Percentiles rank a stretch among this genome's conserved stretches.
Evolutionary conservation across 2,113 vertebrate genomes (phyloP).

Genomic region (Gavia stellata): DNA sequence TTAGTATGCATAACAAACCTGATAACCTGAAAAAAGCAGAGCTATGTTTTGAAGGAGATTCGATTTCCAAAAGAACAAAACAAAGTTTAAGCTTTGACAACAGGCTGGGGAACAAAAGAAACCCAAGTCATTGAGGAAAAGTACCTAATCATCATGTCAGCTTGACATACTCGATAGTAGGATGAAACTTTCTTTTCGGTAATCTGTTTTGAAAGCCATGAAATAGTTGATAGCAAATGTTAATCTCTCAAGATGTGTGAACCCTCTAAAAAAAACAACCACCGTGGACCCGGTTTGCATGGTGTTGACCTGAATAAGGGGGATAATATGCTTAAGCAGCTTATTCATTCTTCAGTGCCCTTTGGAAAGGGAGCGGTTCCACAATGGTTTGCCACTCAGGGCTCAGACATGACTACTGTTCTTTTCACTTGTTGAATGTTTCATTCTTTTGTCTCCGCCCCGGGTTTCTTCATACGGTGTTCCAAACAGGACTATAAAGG

Average conservation of each 20-base stretch:
- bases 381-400: constrained; percentile 47
- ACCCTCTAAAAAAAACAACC: background rate
- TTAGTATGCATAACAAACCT: background rate
- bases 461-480: constrained; percentile 5
- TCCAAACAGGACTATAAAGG: constrained; percentile 27
- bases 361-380: background rate
- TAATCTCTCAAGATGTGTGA: constrained; percentile 59
- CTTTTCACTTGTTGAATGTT: constrained; percentile 55
- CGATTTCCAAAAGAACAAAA: constrained; percentile 11
- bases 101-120: constrained; percentile 37
- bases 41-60: background rate
- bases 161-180: background rate
- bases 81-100: constrained; percentile 20
- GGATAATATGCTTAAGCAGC: constrained; percentile 58
- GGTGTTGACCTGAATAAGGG: constrained; percentile 61
- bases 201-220: constrained; percentile 55
- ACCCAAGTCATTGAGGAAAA: constrained; percentile 10
- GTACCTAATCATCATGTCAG: constrained; percentile 43
- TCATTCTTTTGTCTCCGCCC: constrained; percentile 22
- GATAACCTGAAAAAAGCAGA: background rate
- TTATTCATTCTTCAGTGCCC: constrained; percentile 53
- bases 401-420: constrained; percentile 47
- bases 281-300: background rate
- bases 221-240: constrained; percentile 53
- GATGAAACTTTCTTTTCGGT: background rate